Conservation (phyloP, 2,797 vertebrate species). For the Hephaestus fuliginosus region DNA sequence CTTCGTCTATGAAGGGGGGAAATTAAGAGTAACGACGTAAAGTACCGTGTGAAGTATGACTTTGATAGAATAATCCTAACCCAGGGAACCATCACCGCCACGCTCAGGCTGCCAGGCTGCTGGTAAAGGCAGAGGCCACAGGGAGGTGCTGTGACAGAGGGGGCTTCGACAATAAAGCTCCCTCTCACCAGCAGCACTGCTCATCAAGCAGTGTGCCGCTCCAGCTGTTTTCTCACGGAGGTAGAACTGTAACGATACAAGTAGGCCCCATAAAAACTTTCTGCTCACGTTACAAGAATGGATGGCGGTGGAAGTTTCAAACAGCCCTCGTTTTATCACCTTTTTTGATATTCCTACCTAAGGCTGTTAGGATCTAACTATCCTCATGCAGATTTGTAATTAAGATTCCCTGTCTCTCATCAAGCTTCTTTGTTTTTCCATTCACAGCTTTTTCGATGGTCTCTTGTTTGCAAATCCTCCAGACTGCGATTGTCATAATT, state of each 20-base stretch:
- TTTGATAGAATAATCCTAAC: constrained; percentile 70
- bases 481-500: constrained; percentile 82
- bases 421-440: constrained; percentile 76
- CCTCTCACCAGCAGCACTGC: constrained; percentile 68
- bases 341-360: constrained; percentile 69
- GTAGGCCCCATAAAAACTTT: constrained; percentile 74
- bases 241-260: constrained; percentile 76
- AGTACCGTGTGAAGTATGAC: constrained; percentile 59
- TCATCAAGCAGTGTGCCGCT: constrained; percentile 74
- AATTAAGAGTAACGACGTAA: constrained; percentile 69
- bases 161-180: constrained; percentile 63
- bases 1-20: constrained; percentile 57
- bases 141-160: constrained; percentile 83
- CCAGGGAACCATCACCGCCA: constrained; percentile 41
- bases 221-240: constrained; percentile 75
- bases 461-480: constrained; percentile 72
- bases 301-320: constrained; percentile 71
- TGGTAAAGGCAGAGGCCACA: constrained; percentile 76
- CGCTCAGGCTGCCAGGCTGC: constrained; percentile 44
- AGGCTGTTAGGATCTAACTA: constrained; percentile 71
- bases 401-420: constrained; percentile 82
- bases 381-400: constrained; percentile 82
- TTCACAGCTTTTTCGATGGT: constrained; percentile 62
- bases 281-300: constrained; percentile 65
- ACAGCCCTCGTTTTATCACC: constrained; percentile 69